These are phyloP conservation scores for Thereva unica DNA, from an alignment of 2,888 invertebrate species.

Conservation along the genomic window DNA sequence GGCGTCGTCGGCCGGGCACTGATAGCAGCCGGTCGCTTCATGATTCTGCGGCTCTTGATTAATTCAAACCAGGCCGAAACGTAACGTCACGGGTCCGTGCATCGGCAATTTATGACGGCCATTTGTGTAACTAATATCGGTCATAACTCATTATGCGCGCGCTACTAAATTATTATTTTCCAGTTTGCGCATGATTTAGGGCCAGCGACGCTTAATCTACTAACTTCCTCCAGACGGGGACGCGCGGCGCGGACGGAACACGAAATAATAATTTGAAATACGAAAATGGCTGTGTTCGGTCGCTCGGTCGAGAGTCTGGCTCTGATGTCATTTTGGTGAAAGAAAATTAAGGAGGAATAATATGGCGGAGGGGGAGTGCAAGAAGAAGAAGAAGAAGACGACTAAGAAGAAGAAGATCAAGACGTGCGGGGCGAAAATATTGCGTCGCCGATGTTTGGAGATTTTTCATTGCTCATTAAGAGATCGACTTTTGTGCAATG, in stretches of 20 bases:
- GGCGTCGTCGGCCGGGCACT: neutral
- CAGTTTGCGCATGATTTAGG: slow-evolving; percentile 21
- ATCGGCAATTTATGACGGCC: slow-evolving; percentile 33
- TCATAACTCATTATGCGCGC: slow-evolving; percentile 34
- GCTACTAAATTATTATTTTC: slow-evolving; percentile 38
- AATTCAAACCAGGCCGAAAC: slow-evolving; percentile 20
- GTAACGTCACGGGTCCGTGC: slow-evolving; percentile 15
- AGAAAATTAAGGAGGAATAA: neutral
- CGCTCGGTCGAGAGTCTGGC: neutral
- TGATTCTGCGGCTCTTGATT: slow-evolving; percentile 11
- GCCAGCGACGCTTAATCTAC: slow-evolving; percentile 18
- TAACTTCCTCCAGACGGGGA: slow-evolving; percentile 10
- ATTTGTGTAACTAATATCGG: slow-evolving; percentile 40
- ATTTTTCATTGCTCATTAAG: too few species aligned
- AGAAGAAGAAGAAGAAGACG: too few species aligned
- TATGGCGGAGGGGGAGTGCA: too few species aligned
- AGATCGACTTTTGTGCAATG: too few species aligned
- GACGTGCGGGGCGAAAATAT: too few species aligned
- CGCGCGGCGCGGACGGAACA: neutral
- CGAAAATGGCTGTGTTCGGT: neutral
- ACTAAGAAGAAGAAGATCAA: too few species aligned
- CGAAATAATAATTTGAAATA: neutral
- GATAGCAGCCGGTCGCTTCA: slow-evolving; percentile 2
- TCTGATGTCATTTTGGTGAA: neutral
- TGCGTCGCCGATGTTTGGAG: too few species aligned